These are phyloP conservation scores for Muricea muricata DNA, from an alignment of 92 coral and sea anemone genomes.

Conservation along the genomic window DNA sequence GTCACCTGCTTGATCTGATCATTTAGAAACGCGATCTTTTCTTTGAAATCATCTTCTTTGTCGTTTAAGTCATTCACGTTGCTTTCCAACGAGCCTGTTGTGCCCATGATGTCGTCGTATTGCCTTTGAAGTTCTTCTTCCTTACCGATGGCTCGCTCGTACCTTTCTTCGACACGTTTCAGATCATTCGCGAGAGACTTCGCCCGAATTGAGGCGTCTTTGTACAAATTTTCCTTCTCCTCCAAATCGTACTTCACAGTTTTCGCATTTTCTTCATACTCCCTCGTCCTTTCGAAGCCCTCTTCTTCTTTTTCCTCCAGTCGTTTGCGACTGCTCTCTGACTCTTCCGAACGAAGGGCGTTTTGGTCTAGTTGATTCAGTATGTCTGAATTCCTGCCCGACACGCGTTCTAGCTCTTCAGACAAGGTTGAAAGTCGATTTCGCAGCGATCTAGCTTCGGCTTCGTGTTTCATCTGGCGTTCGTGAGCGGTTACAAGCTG, in stretches of 20 bases:
- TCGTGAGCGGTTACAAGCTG: not conserved
- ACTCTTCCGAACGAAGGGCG: conserved; percentile 25
- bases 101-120: not conserved
- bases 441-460: conserved; percentile 3
- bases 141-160: not conserved
- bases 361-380: conserved; percentile 4
- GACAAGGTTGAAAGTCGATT: not conserved
- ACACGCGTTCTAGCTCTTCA: not conserved
- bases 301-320: conserved; percentile 34
- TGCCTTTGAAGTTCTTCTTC: not conserved
- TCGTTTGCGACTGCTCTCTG: conserved; percentile 25
- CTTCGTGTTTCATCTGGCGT: conserved; percentile 7
- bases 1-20: conserved; percentile 38
- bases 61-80: conserved; percentile 18
- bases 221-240: conserved; percentile 21
- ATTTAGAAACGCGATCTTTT: conserved; percentile 24
- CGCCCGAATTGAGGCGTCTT: conserved; percentile 30
- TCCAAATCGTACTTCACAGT: not conserved
- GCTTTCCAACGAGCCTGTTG: not conserved
- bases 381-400: not conserved
- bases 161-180: conserved; percentile 4
- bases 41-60: conserved; percentile 24
- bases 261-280: conserved; percentile 15
- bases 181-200: conserved; percentile 14
- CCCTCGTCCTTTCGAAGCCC: conserved; percentile 25